Conservation (phyloP, 2,113 vertebrate species). For the Brienomyrus longianalis region DNA sequence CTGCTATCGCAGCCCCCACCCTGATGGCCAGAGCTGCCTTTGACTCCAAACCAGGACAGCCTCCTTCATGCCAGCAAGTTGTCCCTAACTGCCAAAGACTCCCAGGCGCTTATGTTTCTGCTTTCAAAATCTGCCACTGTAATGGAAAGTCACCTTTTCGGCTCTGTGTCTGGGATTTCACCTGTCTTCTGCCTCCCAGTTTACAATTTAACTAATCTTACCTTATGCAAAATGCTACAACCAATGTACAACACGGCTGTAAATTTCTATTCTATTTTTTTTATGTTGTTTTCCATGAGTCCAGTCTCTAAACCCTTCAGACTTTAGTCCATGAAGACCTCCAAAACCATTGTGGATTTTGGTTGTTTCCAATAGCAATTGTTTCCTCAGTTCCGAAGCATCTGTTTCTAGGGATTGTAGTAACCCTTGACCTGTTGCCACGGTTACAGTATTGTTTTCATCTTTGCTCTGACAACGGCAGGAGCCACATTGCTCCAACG, state of each 20-base stretch:
- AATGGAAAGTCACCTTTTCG: not conserved
- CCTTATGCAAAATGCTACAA: not conserved
- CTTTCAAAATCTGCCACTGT: not conserved
- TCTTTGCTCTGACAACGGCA: not conserved
- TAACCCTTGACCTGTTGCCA: slow-evolving; percentile 27
- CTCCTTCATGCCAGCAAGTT: not conserved
- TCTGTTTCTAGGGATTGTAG: slow-evolving; percentile 12
- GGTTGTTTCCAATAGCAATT: slow-evolving; percentile 37
- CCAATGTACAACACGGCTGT: not conserved
- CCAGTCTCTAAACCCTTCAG: not conserved
- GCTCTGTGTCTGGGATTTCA: not conserved
- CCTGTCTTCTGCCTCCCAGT: not conserved
- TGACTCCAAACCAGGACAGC: slow-evolving; percentile 8
- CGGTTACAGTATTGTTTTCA: slow-evolving; percentile 22
- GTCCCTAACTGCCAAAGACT: not conserved
- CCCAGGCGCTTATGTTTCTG: not conserved
- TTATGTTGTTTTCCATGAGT: not conserved
- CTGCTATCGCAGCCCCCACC: not conserved
- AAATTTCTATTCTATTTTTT: not conserved
- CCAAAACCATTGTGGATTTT: slow-evolving; percentile 27
- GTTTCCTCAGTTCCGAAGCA: slow-evolving; percentile 19
- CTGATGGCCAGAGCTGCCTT: not conserved
- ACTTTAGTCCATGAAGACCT: not conserved
- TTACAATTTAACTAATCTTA: not conserved
- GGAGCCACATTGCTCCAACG: not conserved